These are phyloP conservation scores for Steinernema hermaphroditum DNA, from an alignment of 2,888 invertebrate species.

Conservation along the genomic window DNA sequence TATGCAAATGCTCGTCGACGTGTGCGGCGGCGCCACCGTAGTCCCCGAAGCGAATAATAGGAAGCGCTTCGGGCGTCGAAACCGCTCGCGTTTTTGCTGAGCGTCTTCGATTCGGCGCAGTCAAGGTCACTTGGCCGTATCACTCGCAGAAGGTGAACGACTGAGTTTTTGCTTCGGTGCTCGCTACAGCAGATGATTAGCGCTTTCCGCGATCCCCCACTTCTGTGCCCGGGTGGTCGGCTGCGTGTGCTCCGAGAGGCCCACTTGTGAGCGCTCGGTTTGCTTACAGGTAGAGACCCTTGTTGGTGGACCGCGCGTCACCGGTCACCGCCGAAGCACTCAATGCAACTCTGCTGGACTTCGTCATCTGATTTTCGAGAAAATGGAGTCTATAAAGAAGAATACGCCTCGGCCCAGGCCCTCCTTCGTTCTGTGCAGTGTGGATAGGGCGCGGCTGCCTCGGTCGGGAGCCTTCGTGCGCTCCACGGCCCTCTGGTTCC, in stretches of 20 bases:
- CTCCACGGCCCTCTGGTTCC: slow-evolving; percentile 17
- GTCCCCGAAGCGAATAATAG: too few species aligned
- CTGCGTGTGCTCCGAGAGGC: background rate
- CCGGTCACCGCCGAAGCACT: slow-evolving; percentile 24
- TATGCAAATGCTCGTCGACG: slow-evolving; percentile 19
- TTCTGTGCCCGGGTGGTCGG: background rate
- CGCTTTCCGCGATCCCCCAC: background rate
- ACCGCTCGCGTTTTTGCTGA: slow-evolving; percentile 17
- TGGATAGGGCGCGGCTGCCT: background rate
- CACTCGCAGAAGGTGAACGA: slow-evolving; percentile 17
- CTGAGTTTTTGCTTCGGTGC: slow-evolving; percentile 14
- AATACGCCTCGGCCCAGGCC: slow-evolving; percentile 3
- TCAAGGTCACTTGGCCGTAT: slow-evolving; percentile 22
- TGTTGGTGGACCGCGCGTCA: slow-evolving; percentile 27
- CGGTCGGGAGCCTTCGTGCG: background rate
- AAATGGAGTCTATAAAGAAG: slow-evolving; percentile 30
- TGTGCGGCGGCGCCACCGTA: background rate
- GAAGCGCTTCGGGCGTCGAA: background rate
- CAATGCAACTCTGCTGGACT: slow-evolving; percentile 30
- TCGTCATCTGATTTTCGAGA: slow-evolving; percentile 28
- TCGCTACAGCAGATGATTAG: slow-evolving; percentile 10
- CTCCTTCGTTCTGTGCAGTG: slow-evolving; percentile 18
- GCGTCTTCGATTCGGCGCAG: background rate
- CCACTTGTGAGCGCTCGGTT: background rate
- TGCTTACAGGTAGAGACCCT: slow-evolving; percentile 12